Percentiles rank a stretch among this genome's conserved stretches.
These are phyloP conservation scores for Macroglossus sobrinus DNA, from an alignment of 2,113 vertebrate species.

Conservation along the genomic window DNA sequence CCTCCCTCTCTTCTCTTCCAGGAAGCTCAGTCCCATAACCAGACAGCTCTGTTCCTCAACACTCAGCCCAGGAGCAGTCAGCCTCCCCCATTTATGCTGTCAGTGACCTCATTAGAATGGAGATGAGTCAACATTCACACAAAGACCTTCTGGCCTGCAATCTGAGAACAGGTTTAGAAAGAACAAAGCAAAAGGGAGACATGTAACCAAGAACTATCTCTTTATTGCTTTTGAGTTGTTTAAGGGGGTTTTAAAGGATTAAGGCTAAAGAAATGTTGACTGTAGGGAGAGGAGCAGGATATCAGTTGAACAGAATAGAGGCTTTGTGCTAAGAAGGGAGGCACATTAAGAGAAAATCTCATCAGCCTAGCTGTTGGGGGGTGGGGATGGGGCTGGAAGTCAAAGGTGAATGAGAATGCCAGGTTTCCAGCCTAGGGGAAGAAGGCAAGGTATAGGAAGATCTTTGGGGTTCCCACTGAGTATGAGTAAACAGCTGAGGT, in stretches of 20 bases:
- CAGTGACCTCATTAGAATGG: constrained; percentile 46
- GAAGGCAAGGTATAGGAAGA: background rate
- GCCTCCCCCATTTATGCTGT: background rate
- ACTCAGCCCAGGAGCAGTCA: background rate
- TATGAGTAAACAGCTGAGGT: background rate
- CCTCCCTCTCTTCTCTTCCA: background rate
- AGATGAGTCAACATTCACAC: constrained; percentile 66
- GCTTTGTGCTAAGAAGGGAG: constrained; percentile 65
- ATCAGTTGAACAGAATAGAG: constrained; percentile 68
- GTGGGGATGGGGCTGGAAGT: background rate
- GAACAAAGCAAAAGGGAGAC: constrained; percentile 66
- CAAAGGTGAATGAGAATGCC: background rate
- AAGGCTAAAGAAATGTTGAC: constrained; percentile 68
- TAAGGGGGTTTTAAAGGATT: constrained; percentile 75
- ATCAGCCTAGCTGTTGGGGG: background rate
- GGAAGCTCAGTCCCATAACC: background rate
- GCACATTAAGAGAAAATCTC: constrained; percentile 28
- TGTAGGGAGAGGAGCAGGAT: constrained; percentile 60
- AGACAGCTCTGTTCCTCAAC: constrained; percentile 51
- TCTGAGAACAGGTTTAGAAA: constrained; percentile 74
- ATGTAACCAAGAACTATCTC: constrained; percentile 68
- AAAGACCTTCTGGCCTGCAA: constrained; percentile 66
- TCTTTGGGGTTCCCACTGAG: background rate
- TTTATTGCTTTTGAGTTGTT: constrained; percentile 67
- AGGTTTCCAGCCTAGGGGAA: background rate